Conservation (phyloP, 1,140 invertebrate genomes). For the Achroia grisella region DNA sequence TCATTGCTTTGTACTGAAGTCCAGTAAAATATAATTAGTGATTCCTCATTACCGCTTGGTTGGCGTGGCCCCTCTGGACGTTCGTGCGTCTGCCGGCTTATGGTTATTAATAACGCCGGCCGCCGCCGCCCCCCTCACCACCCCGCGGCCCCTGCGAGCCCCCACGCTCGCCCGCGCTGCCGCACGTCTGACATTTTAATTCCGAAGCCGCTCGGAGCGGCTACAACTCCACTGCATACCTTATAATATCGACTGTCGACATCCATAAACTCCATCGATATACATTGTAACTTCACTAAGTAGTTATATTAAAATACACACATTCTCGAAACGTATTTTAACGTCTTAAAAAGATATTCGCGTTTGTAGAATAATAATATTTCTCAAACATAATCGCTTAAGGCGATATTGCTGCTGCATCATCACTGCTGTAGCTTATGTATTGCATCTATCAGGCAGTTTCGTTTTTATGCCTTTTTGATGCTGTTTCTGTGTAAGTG, state of each 20-base stretch:
- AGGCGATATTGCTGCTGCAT: too few relatives aligned
- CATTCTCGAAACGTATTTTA: background rate
- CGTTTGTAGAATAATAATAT: too few relatives aligned
- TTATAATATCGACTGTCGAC: slow-evolving; percentile 42
- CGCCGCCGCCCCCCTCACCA: slow-evolving; percentile 25
- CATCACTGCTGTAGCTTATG: too few relatives aligned
- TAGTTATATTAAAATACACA: background rate
- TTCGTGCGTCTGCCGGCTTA: slow-evolving; percentile 70
- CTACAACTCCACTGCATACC: slow-evolving; percentile 47
- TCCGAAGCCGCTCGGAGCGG: slow-evolving; percentile 55
- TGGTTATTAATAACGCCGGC: slow-evolving; percentile 70
- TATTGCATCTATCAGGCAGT: too few relatives aligned
- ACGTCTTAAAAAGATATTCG: too few relatives aligned
- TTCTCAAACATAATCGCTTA: too few relatives aligned
- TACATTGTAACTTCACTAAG: slow-evolving; percentile 1
- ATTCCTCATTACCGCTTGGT: slow-evolving; percentile 68
- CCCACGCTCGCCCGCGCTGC: slow-evolving; percentile 47
- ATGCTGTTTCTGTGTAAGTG: too few relatives aligned
- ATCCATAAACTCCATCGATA: background rate
- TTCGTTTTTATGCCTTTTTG: too few relatives aligned
- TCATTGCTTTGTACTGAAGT: slow-evolving; percentile 44
- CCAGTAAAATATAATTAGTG: slow-evolving; percentile 73
- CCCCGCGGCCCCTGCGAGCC: slow-evolving; percentile 18
- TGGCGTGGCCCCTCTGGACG: slow-evolving; percentile 64
- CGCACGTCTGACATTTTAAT: slow-evolving; percentile 73